A percentile compares a stretch with the other conserved stretches of the same genome.
phyloP scores from a whole-genome alignment of 2,113 vertebrate species.

The Danio rerio region DNA sequence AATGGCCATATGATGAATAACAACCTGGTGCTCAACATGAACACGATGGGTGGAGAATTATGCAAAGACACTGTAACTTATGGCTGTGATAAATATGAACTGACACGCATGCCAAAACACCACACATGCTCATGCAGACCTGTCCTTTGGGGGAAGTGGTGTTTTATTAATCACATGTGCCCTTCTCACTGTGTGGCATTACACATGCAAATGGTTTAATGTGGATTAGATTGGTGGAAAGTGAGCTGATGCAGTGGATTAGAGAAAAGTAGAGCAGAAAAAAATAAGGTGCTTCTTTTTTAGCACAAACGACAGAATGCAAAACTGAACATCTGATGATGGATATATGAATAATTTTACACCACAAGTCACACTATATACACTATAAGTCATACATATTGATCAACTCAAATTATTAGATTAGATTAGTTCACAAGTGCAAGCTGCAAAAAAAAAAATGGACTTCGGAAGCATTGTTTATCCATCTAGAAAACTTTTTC shows the following conservation, averaged over 20 bases:
- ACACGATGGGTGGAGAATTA: not conserved
- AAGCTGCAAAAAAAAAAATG: not conserved
- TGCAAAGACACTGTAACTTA: constrained; percentile 26
- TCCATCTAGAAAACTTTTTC: not conserved
- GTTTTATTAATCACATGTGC: constrained; percentile 6
- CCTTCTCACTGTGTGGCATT: not conserved
- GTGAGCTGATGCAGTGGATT: not conserved
- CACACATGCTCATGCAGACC: constrained; percentile 3
- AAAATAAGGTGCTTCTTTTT: not conserved
- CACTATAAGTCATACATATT: too few species aligned
- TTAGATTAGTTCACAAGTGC: not conserved
- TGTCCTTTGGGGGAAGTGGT: not conserved
- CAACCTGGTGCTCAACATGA: constrained; percentile 2
- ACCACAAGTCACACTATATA: too few species aligned
- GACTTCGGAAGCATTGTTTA: too few species aligned
- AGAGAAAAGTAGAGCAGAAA: not conserved
- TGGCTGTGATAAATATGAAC: not conserved
- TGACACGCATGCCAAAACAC: not conserved
- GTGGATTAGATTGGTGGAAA: constrained; percentile 2
- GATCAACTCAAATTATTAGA: not conserved
- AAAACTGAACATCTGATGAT: not conserved
- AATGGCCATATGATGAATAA: constrained; percentile 35
- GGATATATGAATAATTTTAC: too few species aligned
- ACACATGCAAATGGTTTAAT: constrained; percentile 18
- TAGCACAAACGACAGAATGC: not conserved